These are phyloP conservation scores for Blastobasis lacticolella DNA, from an alignment of 2,888 invertebrate species.

Conservation along the genomic window DNA sequence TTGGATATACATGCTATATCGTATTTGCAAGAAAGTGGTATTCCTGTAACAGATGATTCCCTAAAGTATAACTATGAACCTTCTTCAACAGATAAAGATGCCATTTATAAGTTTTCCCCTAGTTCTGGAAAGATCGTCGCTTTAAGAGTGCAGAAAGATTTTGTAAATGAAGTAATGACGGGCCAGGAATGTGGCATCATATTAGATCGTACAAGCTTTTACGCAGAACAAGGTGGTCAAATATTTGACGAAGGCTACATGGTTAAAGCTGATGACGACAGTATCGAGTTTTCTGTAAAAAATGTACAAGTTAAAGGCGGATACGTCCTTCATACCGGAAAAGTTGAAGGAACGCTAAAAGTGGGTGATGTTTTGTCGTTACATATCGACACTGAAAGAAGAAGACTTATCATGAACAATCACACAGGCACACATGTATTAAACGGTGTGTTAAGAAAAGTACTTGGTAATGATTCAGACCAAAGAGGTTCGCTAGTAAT, in stretches of 20 bases:
- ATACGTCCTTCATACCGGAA: slow-evolving; percentile 95
- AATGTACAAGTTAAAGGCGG: slow-evolving; percentile 97
- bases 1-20: slow-evolving; percentile 97
- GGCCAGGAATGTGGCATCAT: slow-evolving; percentile 95
- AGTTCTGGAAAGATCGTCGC: slow-evolving; percentile 87
- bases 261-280: slow-evolving; percentile 86
- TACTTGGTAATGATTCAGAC: slow-evolving; percentile 92
- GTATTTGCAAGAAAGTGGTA: slow-evolving; percentile 84
- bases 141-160: slow-evolving; percentile 84
- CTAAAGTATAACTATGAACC: slow-evolving; percentile 92
- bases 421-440: slow-evolving; percentile 98
- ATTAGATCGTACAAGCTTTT: slow-evolving; percentile 94
- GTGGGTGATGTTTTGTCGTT: slow-evolving; percentile 90
- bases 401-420: slow-evolving; percentile 97
- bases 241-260: slow-evolving; percentile 96
- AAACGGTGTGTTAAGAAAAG: slow-evolving; percentile 93
- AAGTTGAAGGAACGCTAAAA: slow-evolving; percentile 86
- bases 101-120: slow-evolving; percentile 83
- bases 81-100: slow-evolving; percentile 75
- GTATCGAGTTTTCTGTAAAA: slow-evolving; percentile 92
- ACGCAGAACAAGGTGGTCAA: slow-evolving; percentile 99
- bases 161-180: slow-evolving; percentile 86
- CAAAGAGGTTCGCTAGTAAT: slow-evolving; percentile 98
- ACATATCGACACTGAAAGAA: slow-evolving; percentile 87
- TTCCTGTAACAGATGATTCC: slow-evolving; percentile 91